These are phyloP conservation scores for Epizoanthus rinbou DNA, from an alignment of 92 coral and sea anemone genomes.

Conservation along the genomic window DNA sequence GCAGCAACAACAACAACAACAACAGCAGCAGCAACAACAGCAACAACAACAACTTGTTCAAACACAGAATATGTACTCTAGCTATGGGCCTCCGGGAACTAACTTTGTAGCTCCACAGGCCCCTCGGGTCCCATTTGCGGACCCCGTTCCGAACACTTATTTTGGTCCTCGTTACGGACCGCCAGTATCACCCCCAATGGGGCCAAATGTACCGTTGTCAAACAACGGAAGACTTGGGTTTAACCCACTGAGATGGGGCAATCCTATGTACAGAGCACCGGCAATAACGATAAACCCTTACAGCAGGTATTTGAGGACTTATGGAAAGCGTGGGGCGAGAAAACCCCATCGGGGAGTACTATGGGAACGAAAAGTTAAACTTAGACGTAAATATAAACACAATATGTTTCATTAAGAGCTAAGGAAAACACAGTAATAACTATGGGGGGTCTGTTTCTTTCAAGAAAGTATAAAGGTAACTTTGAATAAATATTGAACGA, in stretches of 20 bases:
- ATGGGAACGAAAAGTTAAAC: neutral
- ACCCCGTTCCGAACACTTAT: slow-evolving; percentile 39
- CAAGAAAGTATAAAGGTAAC: no score
- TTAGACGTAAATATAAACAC: slow-evolving; percentile 15
- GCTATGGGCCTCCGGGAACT: slow-evolving; percentile 36
- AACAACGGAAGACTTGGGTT: slow-evolving; percentile 38
- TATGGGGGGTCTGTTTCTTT: no score
- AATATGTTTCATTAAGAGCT: neutral
- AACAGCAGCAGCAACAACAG: neutral
- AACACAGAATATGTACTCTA: slow-evolving; percentile 23
- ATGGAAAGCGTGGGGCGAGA: slow-evolving; percentile 71
- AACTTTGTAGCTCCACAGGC: slow-evolving; percentile 38
- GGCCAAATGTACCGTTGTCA: slow-evolving; percentile 39
- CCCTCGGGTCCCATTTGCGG: slow-evolving; percentile 36
- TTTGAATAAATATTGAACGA: no score
- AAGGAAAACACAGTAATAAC: no score
- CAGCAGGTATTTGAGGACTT: slow-evolving; percentile 68
- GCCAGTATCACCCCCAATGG: slow-evolving; percentile 39
- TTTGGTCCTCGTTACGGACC: slow-evolving; percentile 45
- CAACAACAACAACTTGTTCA: slow-evolving; percentile 28
- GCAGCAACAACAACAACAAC: slow-evolving; percentile 32
- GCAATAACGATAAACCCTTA: slow-evolving; percentile 40
- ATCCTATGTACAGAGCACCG: slow-evolving; percentile 43
- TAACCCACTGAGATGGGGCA: slow-evolving; percentile 36
- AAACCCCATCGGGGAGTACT: neutral